Evolutionary conservation across 2,888 invertebrate species (phyloP).

Genomic region (Carterocephalus palaemon): DNA sequence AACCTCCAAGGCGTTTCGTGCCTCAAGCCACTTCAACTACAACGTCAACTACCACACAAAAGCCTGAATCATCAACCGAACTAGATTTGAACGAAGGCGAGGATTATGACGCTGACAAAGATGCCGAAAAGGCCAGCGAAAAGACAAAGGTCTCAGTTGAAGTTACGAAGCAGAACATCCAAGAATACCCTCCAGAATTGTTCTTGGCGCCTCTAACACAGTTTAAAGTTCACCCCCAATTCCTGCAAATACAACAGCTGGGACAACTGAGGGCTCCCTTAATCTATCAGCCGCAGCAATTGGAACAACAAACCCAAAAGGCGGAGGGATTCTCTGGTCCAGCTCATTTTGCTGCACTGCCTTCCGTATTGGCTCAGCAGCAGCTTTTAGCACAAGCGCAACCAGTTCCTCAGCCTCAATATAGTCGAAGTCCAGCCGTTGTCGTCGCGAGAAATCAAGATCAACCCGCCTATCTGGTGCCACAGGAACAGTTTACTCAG

Average conservation of each 20-base stretch:
- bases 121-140: slow-evolving; percentile 34
- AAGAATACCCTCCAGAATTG: slow-evolving; percentile 65
- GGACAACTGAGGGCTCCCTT: slow-evolving; percentile 49
- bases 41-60: slow-evolving; percentile 40
- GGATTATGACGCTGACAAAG: slow-evolving; percentile 39
- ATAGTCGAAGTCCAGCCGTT: slow-evolving; percentile 44
- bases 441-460: slow-evolving; percentile 39
- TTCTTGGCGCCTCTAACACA: slow-evolving; percentile 62
- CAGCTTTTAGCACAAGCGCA: slow-evolving; percentile 37
- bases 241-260: slow-evolving; percentile 50
- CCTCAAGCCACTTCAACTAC: slow-evolving; percentile 45
- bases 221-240: slow-evolving; percentile 57
- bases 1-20: slow-evolving; percentile 52
- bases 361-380: slow-evolving; percentile 61
- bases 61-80: slow-evolving; percentile 50
- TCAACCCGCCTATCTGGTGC: slow-evolving; percentile 32
- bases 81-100: slow-evolving; percentile 54
- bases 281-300: slow-evolving; percentile 46
- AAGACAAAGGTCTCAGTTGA: slow-evolving; percentile 57
- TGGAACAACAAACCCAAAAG: slow-evolving; percentile 45
- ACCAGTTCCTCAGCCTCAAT: slow-evolving; percentile 36
- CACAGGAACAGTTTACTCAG: slow-evolving; percentile 35
- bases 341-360: slow-evolving; percentile 61
- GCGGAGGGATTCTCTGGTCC: slow-evolving; percentile 53
- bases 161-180: slow-evolving; percentile 62